Evolutionary conservation across 2,888 invertebrate species (phyloP), one percentile per base, ranked within the genome.

Genomic region (Apotomis capreana): DNA sequence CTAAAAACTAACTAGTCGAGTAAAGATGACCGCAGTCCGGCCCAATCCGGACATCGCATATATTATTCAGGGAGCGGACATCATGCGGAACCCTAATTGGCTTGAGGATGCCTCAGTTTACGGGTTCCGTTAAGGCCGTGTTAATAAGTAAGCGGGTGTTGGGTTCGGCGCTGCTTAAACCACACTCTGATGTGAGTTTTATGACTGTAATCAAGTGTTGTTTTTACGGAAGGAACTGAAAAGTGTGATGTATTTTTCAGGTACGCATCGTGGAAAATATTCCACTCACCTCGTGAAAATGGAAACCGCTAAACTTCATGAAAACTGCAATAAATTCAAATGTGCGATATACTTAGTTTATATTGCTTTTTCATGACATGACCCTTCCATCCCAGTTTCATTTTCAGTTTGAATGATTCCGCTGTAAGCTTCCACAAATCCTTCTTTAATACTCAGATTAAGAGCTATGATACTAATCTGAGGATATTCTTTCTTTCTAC

Each of bases 121-220:
- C 8, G 37, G 49, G 55, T 65, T 57, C 65, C 55, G 55, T 46
- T 26, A 46, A 58, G 8, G 6, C 61, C 10, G 36, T 26, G 46
- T 69, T 57, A 69, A 69, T 69, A 69, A 62, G 49, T 69, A 63
- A 69, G 15, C 61, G 55, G 49, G 57, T 69, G 36, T 26, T 36
- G 49, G 15, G 13, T 36, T 13, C 46, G 62, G 40, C 26, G 26
- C 15, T 6, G 26, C 36, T 37, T 59, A 57, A 37, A n/a, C 40
- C 2, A 40, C 40, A 6, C 58, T 51, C 58, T 69, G 55, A 69
- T 49, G 61, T 9, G 8, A 57, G 37, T 57, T 57, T 69, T 57
- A 57, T 37, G 37, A 69, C 69, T 15, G 5, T 57, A 69, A 62
- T 62, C 46, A 61, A 54, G 10, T 15, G 15, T 54, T 26, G 60